A percentile compares a stretch with the other conserved stretches of the same genome.
These are phyloP conservation scores for Acanthacorydalis orientalis DNA, from an alignment of 2,888 invertebrate genomes.

Conservation along the genomic window DNA sequence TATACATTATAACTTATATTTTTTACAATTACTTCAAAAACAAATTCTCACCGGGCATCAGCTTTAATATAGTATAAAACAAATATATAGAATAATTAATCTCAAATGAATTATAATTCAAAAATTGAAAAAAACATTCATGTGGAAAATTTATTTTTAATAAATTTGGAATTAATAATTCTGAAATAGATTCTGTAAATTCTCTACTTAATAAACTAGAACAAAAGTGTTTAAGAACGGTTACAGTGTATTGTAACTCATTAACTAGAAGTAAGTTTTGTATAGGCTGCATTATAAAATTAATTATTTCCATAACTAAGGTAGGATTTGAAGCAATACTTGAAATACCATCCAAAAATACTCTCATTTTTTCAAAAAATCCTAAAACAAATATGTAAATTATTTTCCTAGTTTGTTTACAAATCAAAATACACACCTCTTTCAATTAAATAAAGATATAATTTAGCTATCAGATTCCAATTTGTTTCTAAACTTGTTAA, in stretches of 20 bases:
- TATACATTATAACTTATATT: not conserved
- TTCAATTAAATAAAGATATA: constrained; percentile 28
- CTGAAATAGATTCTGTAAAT: constrained; percentile 48
- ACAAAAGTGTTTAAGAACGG: constrained; percentile 38
- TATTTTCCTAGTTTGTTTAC: not conserved
- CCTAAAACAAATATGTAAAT: constrained; percentile 19
- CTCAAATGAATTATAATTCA: constrained; percentile 17
- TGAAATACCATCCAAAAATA: constrained; percentile 38
- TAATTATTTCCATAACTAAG: constrained; percentile 50
- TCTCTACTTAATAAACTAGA: constrained; percentile 47
- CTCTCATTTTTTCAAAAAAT: constrained; percentile 57
- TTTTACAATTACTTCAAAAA: not conserved
- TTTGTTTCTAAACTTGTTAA: constrained; percentile 21
- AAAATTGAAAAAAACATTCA: constrained; percentile 24
- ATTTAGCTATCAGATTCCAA: constrained; percentile 18
- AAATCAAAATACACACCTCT: constrained; percentile 27
- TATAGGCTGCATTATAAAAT: constrained; percentile 62
- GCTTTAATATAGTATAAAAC: constrained; percentile 5
- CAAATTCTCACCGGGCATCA: constrained; percentile 2
- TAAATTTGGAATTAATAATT: constrained; percentile 53
- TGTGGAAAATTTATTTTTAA: constrained; percentile 32
- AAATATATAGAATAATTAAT: constrained; percentile 7
- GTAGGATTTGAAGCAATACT: constrained; percentile 28
- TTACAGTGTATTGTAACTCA: constrained; percentile 31
- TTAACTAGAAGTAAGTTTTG: constrained; percentile 31